Evolutionary conservation across 2,888 invertebrate genomes (phyloP), one percentile per base, ranked within the genome.

Genomic region (Cantharis lateralis): DNA sequence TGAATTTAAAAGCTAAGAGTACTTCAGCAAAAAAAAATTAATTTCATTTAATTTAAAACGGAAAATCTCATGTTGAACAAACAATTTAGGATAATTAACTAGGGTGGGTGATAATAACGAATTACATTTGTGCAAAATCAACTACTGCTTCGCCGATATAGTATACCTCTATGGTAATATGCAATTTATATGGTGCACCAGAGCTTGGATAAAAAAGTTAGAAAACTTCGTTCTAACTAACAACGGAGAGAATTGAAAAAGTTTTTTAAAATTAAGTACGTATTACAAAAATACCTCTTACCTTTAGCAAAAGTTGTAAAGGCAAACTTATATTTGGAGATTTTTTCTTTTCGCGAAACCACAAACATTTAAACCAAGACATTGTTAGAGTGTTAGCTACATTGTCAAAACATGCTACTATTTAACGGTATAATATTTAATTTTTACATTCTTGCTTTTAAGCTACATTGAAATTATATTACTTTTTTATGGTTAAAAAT

Each of bases 241-340:
- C 24, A 28, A 32, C 32, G 32, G 1, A 32, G 13, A 13, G 32
- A 32, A 32, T 32, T 13, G 32, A 32, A 32, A 32, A 32, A 32
- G 13, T 32, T 32, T 32, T 32, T 32, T 32, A 24, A 32, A 32
- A 32, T 13, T 32, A 32, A 32, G 32, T 32, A 32, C n/a, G 32
- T 32, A 32, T 32, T 72, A 68, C 28, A 62, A 28, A 71, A 18
- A 20, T 28, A 75, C 13, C 16, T 74, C 80, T 78, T 82, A 85
- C 85, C 84, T 85, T 83, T 75, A 84, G 80, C 64, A 85, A 80
- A 48, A 85, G 81, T 81, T 85, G 85, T 70, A 85, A 81, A 24
- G 85, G 85, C 32, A 82, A 82, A 79, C 85, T 85, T 77, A 85
- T 84, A 64, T 78, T 81, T 15, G 83, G 83, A 15, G 82, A 72